phyloP scores from a whole-genome alignment of 2,888 invertebrate genomes.

The Altica lythri region DNA sequence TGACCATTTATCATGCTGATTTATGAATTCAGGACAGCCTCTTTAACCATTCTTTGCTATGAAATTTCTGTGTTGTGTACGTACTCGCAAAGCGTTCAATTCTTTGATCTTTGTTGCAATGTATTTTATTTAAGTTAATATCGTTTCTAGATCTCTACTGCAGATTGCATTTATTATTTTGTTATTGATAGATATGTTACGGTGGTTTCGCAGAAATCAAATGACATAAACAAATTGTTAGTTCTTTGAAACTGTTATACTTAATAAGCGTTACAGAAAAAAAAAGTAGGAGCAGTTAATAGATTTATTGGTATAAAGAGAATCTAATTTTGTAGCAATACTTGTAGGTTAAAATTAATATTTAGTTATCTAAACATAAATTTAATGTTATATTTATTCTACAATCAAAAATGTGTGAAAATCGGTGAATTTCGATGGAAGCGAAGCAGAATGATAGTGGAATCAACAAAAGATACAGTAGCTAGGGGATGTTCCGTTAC shows the following conservation, averaged over 20 bases:
- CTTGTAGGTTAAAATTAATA: no score
- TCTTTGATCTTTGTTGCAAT: slow-evolving; percentile 19
- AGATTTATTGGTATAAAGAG: no score
- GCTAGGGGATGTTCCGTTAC: no score
- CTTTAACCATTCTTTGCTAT: slow-evolving; percentile 29
- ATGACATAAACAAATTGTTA: slow-evolving; percentile 24
- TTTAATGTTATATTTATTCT: no score
- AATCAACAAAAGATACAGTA: no score
- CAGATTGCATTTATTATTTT: slow-evolving; percentile 20
- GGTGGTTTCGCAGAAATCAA: slow-evolving; percentile 8
- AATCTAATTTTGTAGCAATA: no score
- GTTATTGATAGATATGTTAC: slow-evolving; percentile 15
- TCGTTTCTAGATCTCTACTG: slow-evolving; percentile 20
- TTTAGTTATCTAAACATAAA: no score
- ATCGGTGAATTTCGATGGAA: no score
- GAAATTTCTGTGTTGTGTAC: no score
- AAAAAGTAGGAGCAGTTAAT: slow-evolving; percentile 10
- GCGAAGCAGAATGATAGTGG: no score
- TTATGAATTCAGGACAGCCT: slow-evolving; percentile 33
- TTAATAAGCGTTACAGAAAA: slow-evolving; percentile 4
- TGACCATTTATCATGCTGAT: slow-evolving; percentile 35
- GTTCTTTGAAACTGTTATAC: slow-evolving; percentile 14
- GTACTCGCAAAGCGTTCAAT: slow-evolving; percentile 22
- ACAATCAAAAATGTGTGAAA: no score
- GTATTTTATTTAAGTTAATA: slow-evolving; percentile 4